A percentile compares a stretch with the other conserved stretches of the same genome.
Conservation (phyloP, 2,888 invertebrate species). For the Aporophyla lueneburgensis region DNA sequence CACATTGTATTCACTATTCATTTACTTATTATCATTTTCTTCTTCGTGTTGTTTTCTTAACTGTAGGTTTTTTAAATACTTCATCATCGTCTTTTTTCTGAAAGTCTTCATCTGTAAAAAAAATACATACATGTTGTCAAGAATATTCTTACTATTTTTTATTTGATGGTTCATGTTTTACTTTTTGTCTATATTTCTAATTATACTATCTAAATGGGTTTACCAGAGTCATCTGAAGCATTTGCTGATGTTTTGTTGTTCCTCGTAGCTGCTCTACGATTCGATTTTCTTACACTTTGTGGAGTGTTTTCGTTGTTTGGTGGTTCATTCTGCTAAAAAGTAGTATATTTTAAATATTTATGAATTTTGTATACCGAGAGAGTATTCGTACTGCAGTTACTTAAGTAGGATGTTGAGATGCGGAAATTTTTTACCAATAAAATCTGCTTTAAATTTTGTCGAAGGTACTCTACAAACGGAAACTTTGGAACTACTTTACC, state of each 20-base stretch:
- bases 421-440: neutral
- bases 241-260: constrained; percentile 71
- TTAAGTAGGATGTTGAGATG: neutral
- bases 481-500: constrained; percentile 66
- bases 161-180: neutral
- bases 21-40: constrained; percentile 74
- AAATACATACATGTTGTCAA: neutral
- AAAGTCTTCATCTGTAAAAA: constrained; percentile 83
- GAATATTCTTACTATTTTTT: neutral
- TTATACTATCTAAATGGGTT: neutral
- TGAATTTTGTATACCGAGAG: neutral
- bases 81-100: constrained; percentile 82
- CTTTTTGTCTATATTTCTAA: neutral
- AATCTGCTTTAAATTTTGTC: neutral
- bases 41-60: constrained; percentile 82
- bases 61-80: constrained; percentile 87
- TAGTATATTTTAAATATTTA: neutral
- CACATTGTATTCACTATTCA: neutral
- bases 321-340: constrained; percentile 81
- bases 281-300: constrained; percentile 82
- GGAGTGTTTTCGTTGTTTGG: constrained; percentile 78
- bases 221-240: constrained; percentile 87
- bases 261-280: constrained; percentile 77
- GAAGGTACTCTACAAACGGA: neutral
- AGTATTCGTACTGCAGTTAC: neutral